These are phyloP conservation scores for Campylomormyrus tamandua DNA, from an alignment of 2,113 vertebrate genomes.

Conservation along the genomic window DNA sequence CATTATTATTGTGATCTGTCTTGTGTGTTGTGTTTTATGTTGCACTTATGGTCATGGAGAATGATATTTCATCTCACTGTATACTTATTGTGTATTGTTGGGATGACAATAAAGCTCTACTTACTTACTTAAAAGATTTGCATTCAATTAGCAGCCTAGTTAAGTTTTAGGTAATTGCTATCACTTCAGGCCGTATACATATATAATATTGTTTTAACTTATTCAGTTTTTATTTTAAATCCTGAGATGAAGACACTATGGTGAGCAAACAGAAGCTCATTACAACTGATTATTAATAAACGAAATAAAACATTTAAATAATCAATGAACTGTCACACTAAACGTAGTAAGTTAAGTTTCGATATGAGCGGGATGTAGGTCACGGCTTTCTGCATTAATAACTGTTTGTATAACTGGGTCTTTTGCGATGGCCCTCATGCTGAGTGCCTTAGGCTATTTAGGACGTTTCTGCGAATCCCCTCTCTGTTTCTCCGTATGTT, in stretches of 20 bases:
- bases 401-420: background rate
- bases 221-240: background rate
- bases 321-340: background rate
- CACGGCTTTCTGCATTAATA: background rate
- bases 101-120: no score
- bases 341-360: background rate
- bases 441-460: background rate
- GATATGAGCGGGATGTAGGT: background rate
- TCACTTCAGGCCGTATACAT: background rate
- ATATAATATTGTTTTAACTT: background rate
- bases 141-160: background rate
- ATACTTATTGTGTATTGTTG: no score
- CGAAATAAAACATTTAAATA: background rate
- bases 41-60: no score
- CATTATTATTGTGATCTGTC: background rate
- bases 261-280: background rate
- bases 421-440: background rate
- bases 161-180: background rate
- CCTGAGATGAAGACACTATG: background rate
- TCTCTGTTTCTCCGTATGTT: background rate
- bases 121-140: background rate
- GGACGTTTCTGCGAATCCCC: background rate
- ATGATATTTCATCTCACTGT: no score
- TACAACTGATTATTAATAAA: background rate
- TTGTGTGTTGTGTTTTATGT: background rate